A percentile compares a stretch with the other conserved stretches of the same genome.
phyloP scores from a whole-genome alignment of 2,888 invertebrate genomes.

The Napeogenes sylphis region DNA sequence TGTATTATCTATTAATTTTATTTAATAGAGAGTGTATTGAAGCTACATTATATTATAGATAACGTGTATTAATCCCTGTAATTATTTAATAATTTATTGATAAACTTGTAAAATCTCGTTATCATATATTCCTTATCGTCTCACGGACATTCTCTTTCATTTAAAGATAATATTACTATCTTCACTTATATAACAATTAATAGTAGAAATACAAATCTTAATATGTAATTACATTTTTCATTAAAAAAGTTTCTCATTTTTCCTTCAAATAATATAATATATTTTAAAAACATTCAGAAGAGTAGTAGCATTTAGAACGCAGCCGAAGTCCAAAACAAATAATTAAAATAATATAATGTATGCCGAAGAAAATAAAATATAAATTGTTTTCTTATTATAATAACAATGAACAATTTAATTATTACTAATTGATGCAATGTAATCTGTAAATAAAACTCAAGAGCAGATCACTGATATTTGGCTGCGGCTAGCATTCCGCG shows the following conservation, averaged over 20 bases:
- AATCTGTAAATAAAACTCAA: constrained; percentile 13
- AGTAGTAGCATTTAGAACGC: no score
- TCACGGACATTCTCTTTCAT: neutral
- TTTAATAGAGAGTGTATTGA: neutral
- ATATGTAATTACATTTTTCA: neutral
- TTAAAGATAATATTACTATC: neutral
- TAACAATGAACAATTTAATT: neutral
- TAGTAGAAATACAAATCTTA: neutral
- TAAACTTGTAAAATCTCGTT: neutral
- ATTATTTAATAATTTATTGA: neutral
- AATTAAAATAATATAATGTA: no score
- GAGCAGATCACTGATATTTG: constrained; percentile 24
- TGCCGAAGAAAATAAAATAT: no score
- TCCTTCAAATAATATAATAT: no score
- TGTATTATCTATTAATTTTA: no score
- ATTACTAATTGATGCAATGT: neutral
- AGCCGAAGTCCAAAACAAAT: no score
- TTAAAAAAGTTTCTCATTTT: no score
- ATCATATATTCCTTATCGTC: neutral
- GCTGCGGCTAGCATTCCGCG: constrained; percentile 25
- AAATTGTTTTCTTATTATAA: no score
- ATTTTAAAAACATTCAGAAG: no score
- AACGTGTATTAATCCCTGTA: constrained; percentile 1
- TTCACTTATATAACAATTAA: neutral
- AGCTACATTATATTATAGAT: neutral